A percentile compares a stretch with the other conserved stretches of the same genome.
phyloP scores from a whole-genome alignment of 2,113 vertebrate species.

The Percopsis transmontana region DNA sequence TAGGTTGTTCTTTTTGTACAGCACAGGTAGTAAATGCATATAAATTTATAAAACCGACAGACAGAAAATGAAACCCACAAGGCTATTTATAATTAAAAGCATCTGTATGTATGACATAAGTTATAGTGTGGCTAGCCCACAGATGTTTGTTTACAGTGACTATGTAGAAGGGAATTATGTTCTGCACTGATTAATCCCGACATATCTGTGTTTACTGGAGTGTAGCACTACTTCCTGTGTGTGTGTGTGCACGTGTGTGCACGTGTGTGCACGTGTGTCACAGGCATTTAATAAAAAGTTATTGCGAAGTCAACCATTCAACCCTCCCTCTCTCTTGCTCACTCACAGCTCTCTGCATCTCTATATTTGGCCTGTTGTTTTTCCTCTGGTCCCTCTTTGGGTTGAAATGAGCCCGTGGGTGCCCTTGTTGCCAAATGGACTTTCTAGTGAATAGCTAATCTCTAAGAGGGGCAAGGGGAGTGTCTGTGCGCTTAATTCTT shows the following conservation, averaged over 20 bases:
- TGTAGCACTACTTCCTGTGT: conserved; percentile 16
- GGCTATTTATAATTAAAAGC: no score
- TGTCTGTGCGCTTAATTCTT: background rate
- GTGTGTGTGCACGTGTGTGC: conserved; percentile 16
- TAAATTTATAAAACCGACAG: no score
- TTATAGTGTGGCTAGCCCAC: no score
- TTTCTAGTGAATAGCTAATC: background rate
- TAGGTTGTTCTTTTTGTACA: background rate
- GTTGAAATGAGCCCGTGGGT: conserved; percentile 15
- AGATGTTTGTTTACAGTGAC: background rate
- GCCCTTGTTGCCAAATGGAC: conserved; percentile 31
- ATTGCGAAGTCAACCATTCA: conserved; percentile 15
- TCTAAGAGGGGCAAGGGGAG: background rate
- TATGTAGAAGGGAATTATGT: background rate
- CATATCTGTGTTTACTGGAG: conserved; percentile 7
- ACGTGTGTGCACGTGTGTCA: conserved; percentile 13
- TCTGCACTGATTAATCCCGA: conserved; percentile 33
- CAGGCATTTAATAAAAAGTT: background rate
- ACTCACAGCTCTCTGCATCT: background rate
- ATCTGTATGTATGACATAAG: no score
- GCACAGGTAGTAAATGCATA: no score
- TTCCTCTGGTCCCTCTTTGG: conserved; percentile 12
- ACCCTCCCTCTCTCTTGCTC: background rate
- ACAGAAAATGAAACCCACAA: no score
- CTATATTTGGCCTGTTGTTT: background rate